Percentiles rank a stretch among this genome's conserved stretches.
Evolutionary conservation across 1,140 invertebrate species (phyloP).

Genomic region (Drosophila cardini): DNA sequence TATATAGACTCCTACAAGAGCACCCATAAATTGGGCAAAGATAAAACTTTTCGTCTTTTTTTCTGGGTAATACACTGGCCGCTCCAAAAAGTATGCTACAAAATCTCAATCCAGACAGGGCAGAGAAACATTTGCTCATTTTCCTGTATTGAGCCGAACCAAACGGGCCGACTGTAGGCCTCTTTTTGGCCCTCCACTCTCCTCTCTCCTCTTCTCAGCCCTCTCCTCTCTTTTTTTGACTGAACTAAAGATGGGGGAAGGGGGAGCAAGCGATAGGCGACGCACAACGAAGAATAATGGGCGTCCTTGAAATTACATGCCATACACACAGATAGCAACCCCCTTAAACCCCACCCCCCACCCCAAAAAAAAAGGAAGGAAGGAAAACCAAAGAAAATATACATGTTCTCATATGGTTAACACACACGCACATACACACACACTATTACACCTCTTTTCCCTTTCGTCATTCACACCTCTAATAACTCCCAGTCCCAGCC

Average conservation of each 20-base stretch:
- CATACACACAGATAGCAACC: conserved; percentile 48
- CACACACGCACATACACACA: conserved; percentile 4
- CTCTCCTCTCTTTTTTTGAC: background rate
- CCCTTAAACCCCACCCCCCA: conserved; percentile 11
- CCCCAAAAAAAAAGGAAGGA: conserved; percentile 4
- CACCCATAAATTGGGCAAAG: conserved; percentile 35
- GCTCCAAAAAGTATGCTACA: conserved; percentile 71
- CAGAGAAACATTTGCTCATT: conserved; percentile 48
- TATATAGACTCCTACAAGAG: conserved; percentile 4
- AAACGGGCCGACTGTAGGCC: conserved; percentile 21
- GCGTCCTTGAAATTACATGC: conserved; percentile 73
- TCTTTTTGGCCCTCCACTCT: background rate
- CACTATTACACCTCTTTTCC: background rate
- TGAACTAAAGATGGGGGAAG: background rate
- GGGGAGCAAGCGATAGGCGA: conserved; percentile 23
- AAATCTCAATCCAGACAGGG: conserved; percentile 54
- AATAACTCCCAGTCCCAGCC: background rate
- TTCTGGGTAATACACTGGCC: conserved; percentile 15
- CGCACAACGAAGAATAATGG: conserved; percentile 70
- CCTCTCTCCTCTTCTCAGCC: background rate
- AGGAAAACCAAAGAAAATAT: conserved; percentile 16
- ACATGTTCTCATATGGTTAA: conserved; percentile 20
- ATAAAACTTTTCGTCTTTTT: conserved; percentile 19
- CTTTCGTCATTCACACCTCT: background rate
- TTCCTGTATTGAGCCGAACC: conserved; percentile 33